Percentiles rank a stretch among this genome's conserved stretches.
Conservation (phyloP, 2,797 vertebrate species). For the Falco columbarius region DNA sequence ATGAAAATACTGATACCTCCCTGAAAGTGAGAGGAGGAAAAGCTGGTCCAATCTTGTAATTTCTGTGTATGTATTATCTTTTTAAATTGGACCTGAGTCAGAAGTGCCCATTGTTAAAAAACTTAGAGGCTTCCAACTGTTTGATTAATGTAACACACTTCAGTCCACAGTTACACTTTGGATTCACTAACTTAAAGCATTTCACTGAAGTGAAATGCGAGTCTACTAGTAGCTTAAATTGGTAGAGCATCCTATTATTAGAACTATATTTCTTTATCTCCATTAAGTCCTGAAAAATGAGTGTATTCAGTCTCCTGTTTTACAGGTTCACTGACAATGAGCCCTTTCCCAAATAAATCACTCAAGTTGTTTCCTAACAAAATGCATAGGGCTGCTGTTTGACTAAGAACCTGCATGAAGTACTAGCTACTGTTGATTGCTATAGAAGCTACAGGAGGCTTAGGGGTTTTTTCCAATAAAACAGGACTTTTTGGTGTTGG, state of each 20-base stretch:
- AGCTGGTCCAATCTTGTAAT: not conserved
- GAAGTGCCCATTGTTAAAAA: not conserved
- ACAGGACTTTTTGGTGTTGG: not conserved
- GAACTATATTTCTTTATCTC: not conserved
- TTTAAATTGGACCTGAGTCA: not conserved
- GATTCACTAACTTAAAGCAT: not conserved
- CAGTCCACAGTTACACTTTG: not conserved
- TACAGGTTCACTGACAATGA: not conserved
- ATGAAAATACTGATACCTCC: not conserved
- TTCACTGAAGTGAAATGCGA: not conserved
- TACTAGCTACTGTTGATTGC: not conserved
- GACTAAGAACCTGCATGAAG: not conserved
- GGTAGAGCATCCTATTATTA: not conserved
- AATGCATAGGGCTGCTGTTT: not conserved
- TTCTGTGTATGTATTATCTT: rapidly evolving
- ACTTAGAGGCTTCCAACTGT: not conserved
- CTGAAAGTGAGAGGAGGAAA: not conserved
- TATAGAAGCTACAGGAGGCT: not conserved
- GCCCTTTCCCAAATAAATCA: not conserved
- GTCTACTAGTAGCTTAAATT: not conserved
- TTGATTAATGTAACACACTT: not conserved
- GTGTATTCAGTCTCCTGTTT: not conserved
- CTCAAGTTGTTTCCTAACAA: not conserved
- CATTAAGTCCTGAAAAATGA: not conserved
- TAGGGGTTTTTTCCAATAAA: not conserved